Percentiles rank a stretch among this genome's conserved stretches.
phyloP scores from a whole-genome alignment of 53 echinoderm and acorn worm species.

The Hippasteria phrygiana region DNA sequence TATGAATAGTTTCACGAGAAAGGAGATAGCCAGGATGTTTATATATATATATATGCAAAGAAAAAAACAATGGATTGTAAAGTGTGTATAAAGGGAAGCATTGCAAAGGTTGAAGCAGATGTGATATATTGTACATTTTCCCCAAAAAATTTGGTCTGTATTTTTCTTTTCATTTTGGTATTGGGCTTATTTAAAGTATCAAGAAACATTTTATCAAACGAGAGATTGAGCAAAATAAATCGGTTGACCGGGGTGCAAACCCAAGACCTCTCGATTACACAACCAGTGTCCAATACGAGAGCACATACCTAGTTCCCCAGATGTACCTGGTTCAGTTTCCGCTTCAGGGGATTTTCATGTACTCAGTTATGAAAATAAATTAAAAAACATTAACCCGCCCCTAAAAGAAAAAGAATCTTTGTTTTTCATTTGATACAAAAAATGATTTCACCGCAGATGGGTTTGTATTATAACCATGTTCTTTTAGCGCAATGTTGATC shows the following conservation, averaged over 20 bases:
- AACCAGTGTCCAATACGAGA: too few relatives aligned
- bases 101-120: constrained; percentile 9
- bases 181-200: neutral
- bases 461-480: neutral
- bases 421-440: neutral
- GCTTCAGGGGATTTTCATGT: too few relatives aligned
- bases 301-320: too few relatives aligned
- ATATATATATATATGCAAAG: constrained; percentile 44
- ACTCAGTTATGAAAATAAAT: too few relatives aligned
- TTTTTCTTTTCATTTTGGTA: neutral
- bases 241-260: too few relatives aligned
- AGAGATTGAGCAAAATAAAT: too few relatives aligned
- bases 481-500: neutral
- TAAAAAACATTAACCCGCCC: too few relatives aligned
- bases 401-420: neutral
- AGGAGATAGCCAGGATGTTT: neutral
- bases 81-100: neutral
- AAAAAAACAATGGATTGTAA: constrained; percentile 8
- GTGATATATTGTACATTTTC: neutral
- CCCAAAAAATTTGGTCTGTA: neutral
- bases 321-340: too few relatives aligned
- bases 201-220: neutral
- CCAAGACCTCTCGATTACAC: too few relatives aligned
- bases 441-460: neutral
- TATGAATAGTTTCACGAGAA: neutral